Evolutionary conservation across 2,113 vertebrate species (phyloP).

Genomic region (Kryptolebias marmoratus): DNA sequence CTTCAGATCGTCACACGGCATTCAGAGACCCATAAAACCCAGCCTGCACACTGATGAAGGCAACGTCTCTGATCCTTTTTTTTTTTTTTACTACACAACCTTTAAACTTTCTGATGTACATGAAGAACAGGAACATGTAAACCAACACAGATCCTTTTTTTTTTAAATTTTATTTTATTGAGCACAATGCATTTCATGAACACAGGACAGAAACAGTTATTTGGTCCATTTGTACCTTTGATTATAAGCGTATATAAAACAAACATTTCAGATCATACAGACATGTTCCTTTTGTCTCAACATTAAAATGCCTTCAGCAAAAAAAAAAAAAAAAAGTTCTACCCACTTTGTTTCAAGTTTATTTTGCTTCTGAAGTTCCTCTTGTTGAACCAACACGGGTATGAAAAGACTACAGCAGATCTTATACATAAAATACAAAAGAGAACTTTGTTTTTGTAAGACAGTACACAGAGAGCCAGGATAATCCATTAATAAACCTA

Average conservation of each 20-base stretch:
- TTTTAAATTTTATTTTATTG: conserved; percentile 32
- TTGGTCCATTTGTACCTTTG: conserved; percentile 58
- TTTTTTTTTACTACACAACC: no score
- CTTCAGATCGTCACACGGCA: no score
- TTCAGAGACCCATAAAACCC: no score
- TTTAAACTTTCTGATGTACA: no score
- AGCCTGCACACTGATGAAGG: no score
- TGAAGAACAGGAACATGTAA: neutral
- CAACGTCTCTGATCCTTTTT: no score
- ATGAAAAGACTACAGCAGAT: conserved; percentile 53
- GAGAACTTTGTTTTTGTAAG: conserved; percentile 21
- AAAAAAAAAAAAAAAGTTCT: conserved; percentile 9
- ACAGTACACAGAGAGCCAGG: conserved; percentile 30
- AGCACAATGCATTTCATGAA: conserved; percentile 40
- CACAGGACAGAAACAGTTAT: conserved; percentile 53
- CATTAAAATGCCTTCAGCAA: conserved; percentile 28
- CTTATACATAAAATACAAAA: conserved; percentile 46
- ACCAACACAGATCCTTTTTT: neutral
- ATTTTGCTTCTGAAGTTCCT: conserved; percentile 13
- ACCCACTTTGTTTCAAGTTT: conserved; percentile 42
- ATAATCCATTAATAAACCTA: conserved; percentile 36
- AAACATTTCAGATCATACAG: conserved; percentile 33
- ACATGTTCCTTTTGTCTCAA: conserved; percentile 30
- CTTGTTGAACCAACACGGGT: conserved; percentile 38
- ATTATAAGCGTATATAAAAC: conserved; percentile 53